Percentiles rank a stretch among this genome's conserved stretches.
These are phyloP conservation scores for Oscheius sp. DNA, from an alignment of 2,888 invertebrate genomes.

Conservation along the genomic window DNA sequence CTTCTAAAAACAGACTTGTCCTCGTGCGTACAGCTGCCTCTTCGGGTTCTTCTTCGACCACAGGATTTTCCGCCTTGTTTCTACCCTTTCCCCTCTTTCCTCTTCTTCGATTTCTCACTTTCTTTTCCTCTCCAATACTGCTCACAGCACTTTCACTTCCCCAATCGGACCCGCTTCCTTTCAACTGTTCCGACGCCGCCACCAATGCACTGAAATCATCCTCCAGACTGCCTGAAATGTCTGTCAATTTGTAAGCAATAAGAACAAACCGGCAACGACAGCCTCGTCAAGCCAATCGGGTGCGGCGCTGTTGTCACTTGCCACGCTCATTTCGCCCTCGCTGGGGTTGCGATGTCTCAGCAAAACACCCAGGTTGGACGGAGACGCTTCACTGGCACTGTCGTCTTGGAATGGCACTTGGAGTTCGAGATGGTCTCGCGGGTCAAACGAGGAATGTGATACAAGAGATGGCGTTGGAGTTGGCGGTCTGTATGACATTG, in stretches of 20 bases:
- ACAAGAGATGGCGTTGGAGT: slow-evolving; percentile 34
- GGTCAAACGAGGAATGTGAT: slow-evolving; percentile 25
- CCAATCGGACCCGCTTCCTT: slow-evolving; percentile 29
- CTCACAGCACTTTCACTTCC: slow-evolving; percentile 30
- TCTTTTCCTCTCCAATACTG: slow-evolving; percentile 19
- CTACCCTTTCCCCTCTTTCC: slow-evolving; percentile 16
- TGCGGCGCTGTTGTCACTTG: slow-evolving; percentile 31
- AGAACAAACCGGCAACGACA: slow-evolving; percentile 8
- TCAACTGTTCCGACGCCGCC: slow-evolving; percentile 24
- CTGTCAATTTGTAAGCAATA: neutral
- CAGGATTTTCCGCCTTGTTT: neutral
- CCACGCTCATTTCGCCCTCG: slow-evolving; percentile 31
- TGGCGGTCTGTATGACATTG: slow-evolving; percentile 16
- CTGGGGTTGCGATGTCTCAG: slow-evolving; percentile 27
- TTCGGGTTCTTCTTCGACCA: neutral
- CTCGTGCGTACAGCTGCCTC: neutral
- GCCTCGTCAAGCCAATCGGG: slow-evolving; percentile 39
- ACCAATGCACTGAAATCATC: slow-evolving; percentile 33
- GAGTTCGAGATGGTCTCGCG: neutral
- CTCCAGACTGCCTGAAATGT: slow-evolving; percentile 31
- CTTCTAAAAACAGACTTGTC: slow-evolving; percentile 8
- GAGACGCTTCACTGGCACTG: slow-evolving; percentile 26
- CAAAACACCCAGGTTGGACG: slow-evolving; percentile 15
- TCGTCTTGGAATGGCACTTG: slow-evolving; percentile 9
- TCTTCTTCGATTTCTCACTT: slow-evolving; percentile 10